These are phyloP conservation scores for Geotrupes spiniger DNA, from an alignment of 2,888 invertebrate genomes.

Conservation along the genomic window DNA sequence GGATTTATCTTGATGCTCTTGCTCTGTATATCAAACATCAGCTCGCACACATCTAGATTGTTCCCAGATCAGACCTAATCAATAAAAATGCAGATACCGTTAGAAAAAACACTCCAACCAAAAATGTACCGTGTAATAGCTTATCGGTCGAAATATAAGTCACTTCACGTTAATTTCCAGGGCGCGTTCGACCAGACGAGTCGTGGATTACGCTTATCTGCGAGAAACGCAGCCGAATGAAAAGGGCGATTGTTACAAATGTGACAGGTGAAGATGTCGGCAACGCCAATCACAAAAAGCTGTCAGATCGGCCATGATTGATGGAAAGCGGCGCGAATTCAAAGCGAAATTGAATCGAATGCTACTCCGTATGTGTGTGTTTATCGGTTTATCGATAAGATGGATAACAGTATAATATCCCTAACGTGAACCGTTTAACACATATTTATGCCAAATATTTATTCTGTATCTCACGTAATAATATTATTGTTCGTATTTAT, in stretches of 20 bases:
- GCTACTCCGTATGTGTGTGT: conserved; percentile 5
- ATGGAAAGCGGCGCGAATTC: conserved; percentile 39
- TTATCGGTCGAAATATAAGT: too few relatives aligned
- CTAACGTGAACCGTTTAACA: conserved; percentile 1
- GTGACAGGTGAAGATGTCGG: conserved; percentile 48
- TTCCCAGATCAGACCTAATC: too few relatives aligned
- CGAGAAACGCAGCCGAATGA: conserved; percentile 11
- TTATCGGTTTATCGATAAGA: conserved; percentile 9
- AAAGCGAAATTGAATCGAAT: conserved; percentile 24
- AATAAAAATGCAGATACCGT: too few relatives aligned
- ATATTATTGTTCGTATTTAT: too few relatives aligned
- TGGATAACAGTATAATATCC: conserved; percentile 3
- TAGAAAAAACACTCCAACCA: too few relatives aligned
- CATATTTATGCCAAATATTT: conserved; percentile 7
- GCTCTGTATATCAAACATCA: too few relatives aligned
- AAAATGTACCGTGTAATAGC: too few relatives aligned
- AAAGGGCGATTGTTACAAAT: conserved; percentile 28
- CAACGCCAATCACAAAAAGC: conserved; percentile 42
- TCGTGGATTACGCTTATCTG: conserved; percentile 15
- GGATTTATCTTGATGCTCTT: too few relatives aligned
- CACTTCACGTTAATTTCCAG: not conserved
- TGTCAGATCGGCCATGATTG: conserved; percentile 44
- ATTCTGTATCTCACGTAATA: not conserved
- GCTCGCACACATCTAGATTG: too few relatives aligned
- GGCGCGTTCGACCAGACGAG: conserved; percentile 7